A percentile compares a stretch with the other conserved stretches of the same genome.
phyloP scores from a whole-genome alignment of 2,113 vertebrate genomes.

The Ursus arctos region DNA sequence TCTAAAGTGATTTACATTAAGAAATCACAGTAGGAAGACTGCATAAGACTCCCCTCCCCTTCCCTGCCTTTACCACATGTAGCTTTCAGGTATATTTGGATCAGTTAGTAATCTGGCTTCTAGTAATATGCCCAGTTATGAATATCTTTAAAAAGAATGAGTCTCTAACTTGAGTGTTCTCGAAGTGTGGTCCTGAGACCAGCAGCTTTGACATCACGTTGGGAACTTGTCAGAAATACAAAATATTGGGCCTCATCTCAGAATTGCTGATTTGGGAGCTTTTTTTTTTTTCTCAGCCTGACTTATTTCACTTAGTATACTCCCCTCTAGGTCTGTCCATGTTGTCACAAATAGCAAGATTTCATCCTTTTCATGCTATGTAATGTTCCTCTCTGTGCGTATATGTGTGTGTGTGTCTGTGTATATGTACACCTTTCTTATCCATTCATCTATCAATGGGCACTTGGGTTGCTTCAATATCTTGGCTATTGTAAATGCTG shows the following conservation, averaged over 20 bases:
- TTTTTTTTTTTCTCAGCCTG: not conserved
- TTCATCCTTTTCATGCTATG: not conserved
- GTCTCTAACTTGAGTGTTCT: not conserved
- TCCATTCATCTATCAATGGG: not conserved
- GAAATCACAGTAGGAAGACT: not conserved
- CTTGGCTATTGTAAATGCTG: not conserved
- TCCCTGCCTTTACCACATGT: not conserved
- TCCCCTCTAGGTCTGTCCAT: not conserved
- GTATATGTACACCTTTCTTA: not conserved
- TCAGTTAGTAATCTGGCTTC: not conserved
- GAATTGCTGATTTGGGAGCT: not conserved
- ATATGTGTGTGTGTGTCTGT: not conserved
- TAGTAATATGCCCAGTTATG: not conserved
- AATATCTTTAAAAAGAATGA: not conserved
- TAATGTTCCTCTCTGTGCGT: not conserved
- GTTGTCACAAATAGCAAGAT: not conserved
- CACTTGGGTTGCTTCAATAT: not conserved
- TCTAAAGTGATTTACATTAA: not conserved
- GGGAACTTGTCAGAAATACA: not conserved
- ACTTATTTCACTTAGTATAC: not conserved
- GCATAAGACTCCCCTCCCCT: not conserved
- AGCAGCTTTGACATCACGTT: not conserved
- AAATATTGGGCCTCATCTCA: not conserved
- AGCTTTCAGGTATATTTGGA: not conserved
- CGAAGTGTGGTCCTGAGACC: not conserved